These are phyloP conservation scores for Nymphalis polychloros DNA, from an alignment of 2,888 invertebrate genomes.

Conservation along the genomic window DNA sequence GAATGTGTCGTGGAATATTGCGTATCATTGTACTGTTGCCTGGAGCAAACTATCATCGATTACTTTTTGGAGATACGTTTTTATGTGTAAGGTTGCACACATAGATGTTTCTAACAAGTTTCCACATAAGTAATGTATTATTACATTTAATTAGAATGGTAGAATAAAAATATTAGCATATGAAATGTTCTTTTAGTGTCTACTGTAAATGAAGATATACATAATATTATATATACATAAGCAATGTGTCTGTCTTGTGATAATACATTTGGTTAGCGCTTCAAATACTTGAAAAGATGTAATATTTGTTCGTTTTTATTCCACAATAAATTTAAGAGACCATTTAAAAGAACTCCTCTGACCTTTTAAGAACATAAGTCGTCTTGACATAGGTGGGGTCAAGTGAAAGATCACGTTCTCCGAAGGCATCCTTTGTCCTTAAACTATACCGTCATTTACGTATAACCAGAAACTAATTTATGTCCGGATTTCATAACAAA, in stretches of 20 bases:
- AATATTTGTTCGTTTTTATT: too few species aligned
- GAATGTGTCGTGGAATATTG: slow-evolving; percentile 22
- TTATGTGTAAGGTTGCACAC: neutral
- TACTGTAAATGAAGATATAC: too few species aligned
- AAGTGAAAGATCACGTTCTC: slow-evolving; percentile 21
- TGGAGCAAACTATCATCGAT: neutral
- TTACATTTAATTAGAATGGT: too few species aligned
- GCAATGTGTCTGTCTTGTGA: too few species aligned
- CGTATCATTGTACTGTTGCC: slow-evolving; percentile 11
- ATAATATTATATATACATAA: too few species aligned
- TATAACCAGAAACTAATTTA: neutral
- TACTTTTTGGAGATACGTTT: neutral
- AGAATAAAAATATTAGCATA: too few species aligned
- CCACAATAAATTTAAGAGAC: slow-evolving; percentile 5
- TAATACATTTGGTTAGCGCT: too few species aligned
- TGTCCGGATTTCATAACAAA: neutral
- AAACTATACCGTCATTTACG: neutral
- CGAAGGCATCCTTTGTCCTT: slow-evolving; percentile 8
- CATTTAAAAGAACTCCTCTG: slow-evolving; percentile 6
- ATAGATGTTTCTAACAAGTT: too few species aligned
- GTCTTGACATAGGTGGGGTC: slow-evolving; percentile 22
- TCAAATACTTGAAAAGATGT: too few species aligned
- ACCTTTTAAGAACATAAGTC: slow-evolving; percentile 16
- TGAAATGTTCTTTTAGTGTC: too few species aligned
- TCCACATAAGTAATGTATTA: too few species aligned